Evolutionary conservation across 2,113 vertebrate species (phyloP), one percentile per base, ranked within the genome.

Genomic region (Bambusicola thoracicus): DNA sequence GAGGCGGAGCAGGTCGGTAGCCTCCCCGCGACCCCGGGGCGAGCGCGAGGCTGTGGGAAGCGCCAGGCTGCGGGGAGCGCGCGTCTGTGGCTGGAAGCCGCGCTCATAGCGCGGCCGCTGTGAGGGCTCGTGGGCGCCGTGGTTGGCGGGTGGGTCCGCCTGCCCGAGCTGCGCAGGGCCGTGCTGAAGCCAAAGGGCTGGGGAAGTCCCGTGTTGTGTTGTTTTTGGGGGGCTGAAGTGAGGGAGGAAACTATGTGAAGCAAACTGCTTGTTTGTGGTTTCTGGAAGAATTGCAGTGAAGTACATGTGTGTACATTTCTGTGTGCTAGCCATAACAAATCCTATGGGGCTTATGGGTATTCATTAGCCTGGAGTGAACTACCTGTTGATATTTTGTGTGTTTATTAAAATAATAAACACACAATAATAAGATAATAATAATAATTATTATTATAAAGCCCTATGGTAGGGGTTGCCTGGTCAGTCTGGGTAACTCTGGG

Each of bases 1-100:
- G 90, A 88, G 93, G 91, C 61, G 90, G 90, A 81, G 78, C 90
- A 96, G 96, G 96, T 96, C 76, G 51, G 95, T 95, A 92, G 25
- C 59, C 43, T 32, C 51, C 19, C 6, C 17, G 49, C 49, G 49
- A 51, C 49, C 49, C 49, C 49, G 49, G 13, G 10, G 49, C 49
- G 49, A 13, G 49, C 25, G 24, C 49, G 24, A 27, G 49, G 49
- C 49, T 51, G 49, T 27, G 49, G 24, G 49, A 27, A 25, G 49
- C 49, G 24, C 49, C 25, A 14, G 49, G 53, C 51, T 30, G 53
- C 53, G 53, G 53, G 58, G 20, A 22, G 58, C 8, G n/a, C 12
- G 58, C 22, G 22, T 36, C 24, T 14, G 9, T 25, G 22, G 58
- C 59, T 62, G 6, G 34, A 25, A 16, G 34, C 36, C 34, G 21